These are phyloP conservation scores for Chromis chromis DNA, from an alignment of 2,797 vertebrate genomes.

Conservation along the genomic window DNA sequence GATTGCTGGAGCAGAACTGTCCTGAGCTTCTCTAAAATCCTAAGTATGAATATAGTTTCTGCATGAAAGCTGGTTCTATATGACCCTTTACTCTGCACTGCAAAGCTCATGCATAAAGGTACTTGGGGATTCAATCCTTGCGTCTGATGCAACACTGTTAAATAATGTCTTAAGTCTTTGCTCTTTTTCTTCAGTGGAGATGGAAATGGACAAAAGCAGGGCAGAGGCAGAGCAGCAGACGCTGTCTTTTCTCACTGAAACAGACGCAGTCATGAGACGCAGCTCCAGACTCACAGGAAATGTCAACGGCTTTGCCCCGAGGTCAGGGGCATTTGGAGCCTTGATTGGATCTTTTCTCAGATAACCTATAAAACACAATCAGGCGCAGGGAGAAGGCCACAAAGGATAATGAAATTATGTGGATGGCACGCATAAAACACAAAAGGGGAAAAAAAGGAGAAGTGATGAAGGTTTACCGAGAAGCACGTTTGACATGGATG, in stretches of 20 bases:
- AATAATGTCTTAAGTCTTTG: constrained; percentile 24
- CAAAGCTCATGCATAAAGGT: neutral
- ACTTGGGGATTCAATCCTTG: constrained; percentile 6
- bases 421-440: constrained; percentile 44
- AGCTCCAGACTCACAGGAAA: constrained; percentile 64
- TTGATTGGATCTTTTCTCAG: constrained; percentile 70
- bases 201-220: constrained; percentile 7
- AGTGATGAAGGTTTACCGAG: constrained; percentile 36
- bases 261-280: constrained; percentile 34
- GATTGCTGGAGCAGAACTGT: no score
- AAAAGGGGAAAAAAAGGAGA: neutral
- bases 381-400: constrained; percentile 41
- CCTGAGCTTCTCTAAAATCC: neutral
- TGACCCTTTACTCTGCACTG: neutral
- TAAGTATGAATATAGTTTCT: neutral
- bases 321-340: constrained; percentile 53
- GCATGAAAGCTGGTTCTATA: neutral
- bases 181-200: constrained; percentile 16
- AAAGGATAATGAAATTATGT: constrained; percentile 60
- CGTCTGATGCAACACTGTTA: constrained; percentile 10
- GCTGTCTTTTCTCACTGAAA: constrained; percentile 16
- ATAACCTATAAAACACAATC: constrained; percentile 66
- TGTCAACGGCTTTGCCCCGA: constrained; percentile 59
- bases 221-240: constrained; percentile 13
- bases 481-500: constrained; percentile 36